A percentile compares a stretch with the other conserved stretches of the same genome.
phyloP scores from a whole-genome alignment of 2,113 vertebrate genomes.

The Galbula dea region DNA sequence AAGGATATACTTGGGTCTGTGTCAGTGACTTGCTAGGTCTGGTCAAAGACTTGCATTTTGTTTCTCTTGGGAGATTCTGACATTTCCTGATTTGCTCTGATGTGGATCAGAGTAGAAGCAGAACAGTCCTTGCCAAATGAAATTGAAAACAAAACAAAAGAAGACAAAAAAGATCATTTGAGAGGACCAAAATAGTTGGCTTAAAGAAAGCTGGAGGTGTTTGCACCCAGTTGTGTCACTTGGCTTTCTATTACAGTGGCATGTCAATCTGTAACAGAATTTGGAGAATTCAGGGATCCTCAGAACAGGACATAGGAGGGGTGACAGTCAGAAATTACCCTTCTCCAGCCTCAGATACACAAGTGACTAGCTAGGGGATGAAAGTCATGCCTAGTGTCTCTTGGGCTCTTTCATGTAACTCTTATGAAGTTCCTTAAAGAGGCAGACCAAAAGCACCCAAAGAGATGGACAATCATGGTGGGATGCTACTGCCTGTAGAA shows the following conservation, averaged over 20 bases:
- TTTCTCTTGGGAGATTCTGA: not conserved
- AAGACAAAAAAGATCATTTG: not conserved
- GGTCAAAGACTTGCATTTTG: not conserved
- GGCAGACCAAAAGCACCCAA: not conserved
- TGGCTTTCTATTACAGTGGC: not conserved
- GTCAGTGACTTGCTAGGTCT: not conserved
- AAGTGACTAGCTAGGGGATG: not conserved
- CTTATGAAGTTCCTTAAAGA: not conserved
- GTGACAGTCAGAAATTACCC: not conserved
- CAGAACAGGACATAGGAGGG: not conserved
- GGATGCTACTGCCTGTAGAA: not conserved
- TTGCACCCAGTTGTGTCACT: not conserved
- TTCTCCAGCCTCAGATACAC: not conserved
- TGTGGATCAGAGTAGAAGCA: not conserved
- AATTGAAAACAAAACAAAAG: not conserved
- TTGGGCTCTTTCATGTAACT: not conserved
- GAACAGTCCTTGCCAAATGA: not conserved
- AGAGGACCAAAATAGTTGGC: not conserved
- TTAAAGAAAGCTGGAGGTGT: not conserved
- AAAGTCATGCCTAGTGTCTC: not conserved
- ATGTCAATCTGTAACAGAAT: not conserved
- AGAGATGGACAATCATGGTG: not conserved
- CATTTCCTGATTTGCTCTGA: slow-evolving; percentile 1
- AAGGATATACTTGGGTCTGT: not conserved
- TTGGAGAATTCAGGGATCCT: not conserved